phyloP scores from a whole-genome alignment of 2,797 vertebrate genomes.

The Cheirogaleus major region DNA sequence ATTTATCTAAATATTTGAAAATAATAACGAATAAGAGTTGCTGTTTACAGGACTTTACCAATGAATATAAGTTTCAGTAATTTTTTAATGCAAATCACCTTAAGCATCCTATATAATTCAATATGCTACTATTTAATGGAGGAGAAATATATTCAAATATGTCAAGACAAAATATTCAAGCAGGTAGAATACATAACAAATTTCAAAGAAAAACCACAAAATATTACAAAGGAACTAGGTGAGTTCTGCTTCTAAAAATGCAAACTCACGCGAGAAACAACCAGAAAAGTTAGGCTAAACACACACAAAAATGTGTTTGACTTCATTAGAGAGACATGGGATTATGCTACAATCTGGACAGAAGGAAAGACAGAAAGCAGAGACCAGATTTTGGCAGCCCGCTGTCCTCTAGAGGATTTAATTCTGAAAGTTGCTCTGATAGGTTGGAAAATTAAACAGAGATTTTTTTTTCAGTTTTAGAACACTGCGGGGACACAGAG shows the following conservation, averaged over 20 bases:
- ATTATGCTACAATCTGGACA: background rate
- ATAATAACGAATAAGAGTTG: background rate
- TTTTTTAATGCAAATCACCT: background rate
- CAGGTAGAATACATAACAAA: background rate
- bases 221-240: background rate
- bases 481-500: background rate
- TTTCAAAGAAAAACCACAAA: background rate
- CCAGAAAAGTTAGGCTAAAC: background rate
- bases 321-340: background rate
- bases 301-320: background rate
- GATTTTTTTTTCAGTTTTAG: background rate
- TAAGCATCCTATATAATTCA: background rate
- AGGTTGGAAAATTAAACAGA: accelerated
- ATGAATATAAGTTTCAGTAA: background rate
- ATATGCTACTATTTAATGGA: background rate
- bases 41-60: background rate
- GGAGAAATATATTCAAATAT: background rate
- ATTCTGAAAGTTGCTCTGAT: background rate
- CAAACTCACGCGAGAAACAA: background rate
- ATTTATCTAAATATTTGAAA: background rate
- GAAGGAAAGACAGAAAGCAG: accelerated
- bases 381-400: background rate
- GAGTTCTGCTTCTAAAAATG: background rate
- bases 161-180: background rate
- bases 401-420: background rate